Conservation (phyloP, 2,888 invertebrate genomes). For the Pardosa pseudoannulata region DNA sequence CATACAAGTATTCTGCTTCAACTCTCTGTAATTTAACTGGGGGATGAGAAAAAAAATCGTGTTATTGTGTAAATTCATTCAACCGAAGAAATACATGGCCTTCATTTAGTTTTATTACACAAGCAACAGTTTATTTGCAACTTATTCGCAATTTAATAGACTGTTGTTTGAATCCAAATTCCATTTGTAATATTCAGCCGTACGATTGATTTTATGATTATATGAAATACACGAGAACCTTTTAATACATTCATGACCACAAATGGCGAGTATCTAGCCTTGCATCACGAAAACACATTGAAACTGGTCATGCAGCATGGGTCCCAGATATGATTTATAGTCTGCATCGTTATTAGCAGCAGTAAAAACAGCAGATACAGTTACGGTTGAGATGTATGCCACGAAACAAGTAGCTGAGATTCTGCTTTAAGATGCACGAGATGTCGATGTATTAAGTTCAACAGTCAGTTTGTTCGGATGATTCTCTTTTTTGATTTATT, state of each 20-base stretch:
- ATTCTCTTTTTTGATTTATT: constrained; percentile 27
- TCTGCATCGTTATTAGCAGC: neutral
- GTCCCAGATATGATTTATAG: constrained; percentile 26
- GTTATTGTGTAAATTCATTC: too few species aligned
- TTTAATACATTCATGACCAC: neutral
- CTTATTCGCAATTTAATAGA: too few species aligned
- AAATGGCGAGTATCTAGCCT: constrained; percentile 26
- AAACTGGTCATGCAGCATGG: constrained; percentile 20
- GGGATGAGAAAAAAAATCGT: too few species aligned
- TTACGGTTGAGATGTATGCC: constrained; percentile 29
- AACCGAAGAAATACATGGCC: too few species aligned
- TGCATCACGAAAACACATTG: neutral
- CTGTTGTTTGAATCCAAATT: too few species aligned
- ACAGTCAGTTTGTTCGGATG: constrained; percentile 27
- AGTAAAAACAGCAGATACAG: constrained; percentile 34
- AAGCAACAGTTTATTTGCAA: too few species aligned
- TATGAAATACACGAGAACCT: too few species aligned
- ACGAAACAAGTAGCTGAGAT: constrained; percentile 12
- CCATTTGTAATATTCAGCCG: too few species aligned
- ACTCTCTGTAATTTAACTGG: too few species aligned
- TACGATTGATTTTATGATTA: too few species aligned
- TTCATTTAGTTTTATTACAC: too few species aligned
- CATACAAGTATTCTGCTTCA: too few species aligned
- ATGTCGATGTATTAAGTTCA: constrained; percentile 3
- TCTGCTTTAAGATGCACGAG: constrained; percentile 4